These are phyloP conservation scores for Microtus californicus DNA, from an alignment of 2,797 vertebrate genomes.

Conservation along the genomic window DNA sequence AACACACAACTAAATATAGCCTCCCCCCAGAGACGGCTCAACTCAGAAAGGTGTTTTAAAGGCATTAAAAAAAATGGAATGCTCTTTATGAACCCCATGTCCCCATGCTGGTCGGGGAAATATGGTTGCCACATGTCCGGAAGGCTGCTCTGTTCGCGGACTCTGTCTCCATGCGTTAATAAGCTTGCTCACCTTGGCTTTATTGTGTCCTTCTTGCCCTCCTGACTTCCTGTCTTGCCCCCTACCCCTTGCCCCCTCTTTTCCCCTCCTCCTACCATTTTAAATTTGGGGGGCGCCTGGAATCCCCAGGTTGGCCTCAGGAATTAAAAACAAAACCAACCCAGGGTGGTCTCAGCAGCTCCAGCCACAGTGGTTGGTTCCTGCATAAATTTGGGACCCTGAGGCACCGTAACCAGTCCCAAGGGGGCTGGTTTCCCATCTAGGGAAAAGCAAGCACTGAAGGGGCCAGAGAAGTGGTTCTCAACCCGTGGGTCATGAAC, in stretches of 20 bases:
- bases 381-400: fast-evolving
- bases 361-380: neutral
- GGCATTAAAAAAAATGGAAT: constrained; percentile 71
- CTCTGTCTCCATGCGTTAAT: neutral
- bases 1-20: constrained; percentile 45
- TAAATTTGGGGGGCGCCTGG: neutral
- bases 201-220: neutral
- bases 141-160: neutral
- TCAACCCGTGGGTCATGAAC: neutral
- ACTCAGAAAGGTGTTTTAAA: constrained; percentile 72
- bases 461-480: neutral
- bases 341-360: neutral
- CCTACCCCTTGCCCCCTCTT: neutral
- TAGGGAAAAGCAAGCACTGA: neutral
- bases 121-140: constrained; percentile 70
- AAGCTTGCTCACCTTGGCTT: neutral
- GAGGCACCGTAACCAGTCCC: neutral
- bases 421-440: neutral
- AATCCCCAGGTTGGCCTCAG: neutral
- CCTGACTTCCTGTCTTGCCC: neutral
- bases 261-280: neutral
- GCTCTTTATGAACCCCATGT: neutral
- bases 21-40: constrained; percentile 58
- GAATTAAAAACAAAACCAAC: neutral
- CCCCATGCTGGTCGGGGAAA: neutral